Base-by-base conservation (phyloP, 2,888 invertebrate species). In the Melanargia galathea region DNA sequence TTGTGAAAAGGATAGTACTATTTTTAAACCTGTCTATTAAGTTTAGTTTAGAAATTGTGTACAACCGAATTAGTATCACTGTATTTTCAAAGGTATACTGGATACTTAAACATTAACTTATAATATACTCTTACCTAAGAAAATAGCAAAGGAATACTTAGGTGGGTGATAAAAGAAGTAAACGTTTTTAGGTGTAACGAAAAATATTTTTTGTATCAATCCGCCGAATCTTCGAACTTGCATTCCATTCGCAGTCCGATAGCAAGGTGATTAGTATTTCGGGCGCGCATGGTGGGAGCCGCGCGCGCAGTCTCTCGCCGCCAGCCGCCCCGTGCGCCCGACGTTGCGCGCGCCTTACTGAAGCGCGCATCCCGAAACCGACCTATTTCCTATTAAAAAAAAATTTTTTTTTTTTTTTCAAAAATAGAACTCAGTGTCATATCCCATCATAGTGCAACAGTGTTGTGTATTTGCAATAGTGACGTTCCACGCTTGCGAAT, bases 211-310 rank as follows among this genome's bases (percentile, higher is more conserved):
- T 26, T 18, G n/a, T n/a, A 51, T 20, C 52, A 52, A 13, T 20
- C 70, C 87, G 87, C 87, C 74, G 60, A 68, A 72, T 77, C 82
- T 78, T 69, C 66, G 71, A 71, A 59, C 76, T 73, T 76, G 68
- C 57, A 67, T 71, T 76, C 72, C 73, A 79, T 82, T 82, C 80
- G 76, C 74, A 82, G 79, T 83, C n/a, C 87, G 86, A 87, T 86
- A 85, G 86, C 87, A 88, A 88, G 87, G 88, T 88, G 88, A 90
- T 89, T 87, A 87, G 84, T 83, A 84, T 87, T 87, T 87, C 82
- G 88, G 86, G 76, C 76, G 77, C 70, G 76, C 69, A 77, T 83
- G 83, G 85, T 84, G 87, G 88, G 85, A 86, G 88, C 73, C 70
- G 76, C 79, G 71, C 72, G 79, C 86, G 87, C 90, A 90, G 90